These are phyloP conservation scores for Aptenodytes forsteri DNA, from an alignment of 2,113 vertebrate species.

Conservation along the genomic window DNA sequence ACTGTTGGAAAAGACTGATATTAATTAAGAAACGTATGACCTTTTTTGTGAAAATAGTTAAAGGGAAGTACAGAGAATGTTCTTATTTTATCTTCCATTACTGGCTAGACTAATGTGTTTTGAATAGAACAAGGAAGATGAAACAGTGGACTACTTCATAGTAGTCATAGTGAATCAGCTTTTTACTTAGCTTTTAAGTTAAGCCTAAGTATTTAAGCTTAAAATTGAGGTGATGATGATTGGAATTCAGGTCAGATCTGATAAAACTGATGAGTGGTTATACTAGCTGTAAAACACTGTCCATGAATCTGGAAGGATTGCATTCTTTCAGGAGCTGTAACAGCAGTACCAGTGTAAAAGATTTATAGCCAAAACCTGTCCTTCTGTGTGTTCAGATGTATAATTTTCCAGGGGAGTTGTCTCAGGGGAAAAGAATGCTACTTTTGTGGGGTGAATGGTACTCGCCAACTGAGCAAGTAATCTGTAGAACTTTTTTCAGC, in stretches of 20 bases:
- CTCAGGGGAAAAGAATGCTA: background rate
- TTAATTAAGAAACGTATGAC: rapidly evolving
- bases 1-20: background rate
- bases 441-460: background rate
- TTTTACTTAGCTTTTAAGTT: background rate
- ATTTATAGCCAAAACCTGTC: background rate
- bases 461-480: background rate
- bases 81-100: background rate
- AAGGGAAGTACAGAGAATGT: background rate
- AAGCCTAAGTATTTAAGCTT: background rate
- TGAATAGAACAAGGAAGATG: background rate
- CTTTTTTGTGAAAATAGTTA: background rate
- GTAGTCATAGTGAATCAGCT: background rate
- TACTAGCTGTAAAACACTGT: background rate
- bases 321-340: background rate
- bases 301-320: background rate
- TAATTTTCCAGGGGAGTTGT: background rate
- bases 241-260: background rate
- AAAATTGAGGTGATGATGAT: background rate
- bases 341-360: background rate
- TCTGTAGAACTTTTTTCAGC: background rate
- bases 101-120: background rate
- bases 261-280: background rate
- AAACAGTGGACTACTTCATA: background rate
- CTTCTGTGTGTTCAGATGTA: background rate